Evolutionary conservation across 1,140 invertebrate genomes (phyloP), one percentile per base, ranked within the genome.

Genomic region (Antheraea mylitta): DNA sequence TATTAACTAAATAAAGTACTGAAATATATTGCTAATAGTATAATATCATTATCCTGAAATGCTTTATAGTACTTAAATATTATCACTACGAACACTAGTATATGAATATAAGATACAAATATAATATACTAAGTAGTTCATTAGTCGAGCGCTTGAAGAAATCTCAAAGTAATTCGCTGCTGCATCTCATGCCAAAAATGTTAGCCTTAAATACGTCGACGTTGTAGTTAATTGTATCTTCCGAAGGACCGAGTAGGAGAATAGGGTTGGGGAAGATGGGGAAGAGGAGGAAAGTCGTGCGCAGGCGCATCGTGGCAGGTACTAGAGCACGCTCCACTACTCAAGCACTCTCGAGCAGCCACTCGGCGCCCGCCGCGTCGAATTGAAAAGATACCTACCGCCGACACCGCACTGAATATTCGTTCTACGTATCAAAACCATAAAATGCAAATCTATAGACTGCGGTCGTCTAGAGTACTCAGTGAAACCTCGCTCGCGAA

Each of bases 371-470:
- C 85, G 84, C 87, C 89, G 83, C 87, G 82, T 89, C 87, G 80
- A 85, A 90, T 89, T 91, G 80, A 92, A 90, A 90, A 92, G 88
- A 92, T 91, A 90, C 88, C 87, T 89, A 88, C 22, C 82, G 76
- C 81, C 83, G 81, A 91, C 86, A 90, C 87, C 81, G 83, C 81
- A 80, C 83, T 89, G 88, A 90, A 90, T 90, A 90, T 91, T 91
- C 89, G 85, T 88, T 85, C 86, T 70, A 90, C 87, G 87, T 92
- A 90, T 90, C 89, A 90, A 89, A 90, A 90, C 85, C 81, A 86
- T 86, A 90, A 90, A 90, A 92, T 92, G 90, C 88, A 92, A 92
- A 92, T 92, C 88, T 90, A 92, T 90, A 86, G 88, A 85, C 83
- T 86, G 83, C 84, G 86, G 82, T 87, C 82, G 86, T 91, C 89